These are phyloP conservation scores for Lepus americanus DNA, from an alignment of 2,113 vertebrate genomes.

Conservation along the genomic window DNA sequence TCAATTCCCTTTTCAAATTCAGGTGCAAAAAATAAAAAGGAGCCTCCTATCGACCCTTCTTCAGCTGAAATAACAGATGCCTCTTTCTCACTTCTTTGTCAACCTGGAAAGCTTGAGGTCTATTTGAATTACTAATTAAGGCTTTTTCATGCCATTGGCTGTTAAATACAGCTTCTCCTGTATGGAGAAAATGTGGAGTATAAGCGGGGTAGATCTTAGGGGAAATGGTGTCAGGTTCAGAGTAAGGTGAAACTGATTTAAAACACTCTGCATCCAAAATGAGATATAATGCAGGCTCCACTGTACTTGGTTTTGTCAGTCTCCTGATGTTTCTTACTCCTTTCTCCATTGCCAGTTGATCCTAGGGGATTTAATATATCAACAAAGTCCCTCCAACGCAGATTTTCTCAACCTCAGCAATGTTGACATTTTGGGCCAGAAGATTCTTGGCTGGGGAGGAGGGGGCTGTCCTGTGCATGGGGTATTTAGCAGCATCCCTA, in stretches of 20 bases:
- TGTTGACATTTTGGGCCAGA: background rate
- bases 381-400: background rate
- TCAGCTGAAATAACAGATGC: conserved; percentile 31
- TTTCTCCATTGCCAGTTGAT: background rate
- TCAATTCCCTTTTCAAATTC: conserved; percentile 14
- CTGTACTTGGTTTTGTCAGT: conserved; percentile 5
- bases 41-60: background rate
- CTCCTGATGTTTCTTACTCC: background rate
- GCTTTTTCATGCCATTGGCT: conserved; percentile 61
- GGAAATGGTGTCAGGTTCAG: conserved; percentile 59
- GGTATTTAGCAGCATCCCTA: background rate
- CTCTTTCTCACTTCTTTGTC: conserved; percentile 71
- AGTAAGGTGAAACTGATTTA: conserved; percentile 66
- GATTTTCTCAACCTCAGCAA: background rate
- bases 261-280: conserved; percentile 29
- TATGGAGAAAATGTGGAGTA: background rate
- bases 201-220: background rate
- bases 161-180: conserved; percentile 60
- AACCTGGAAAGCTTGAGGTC: conserved; percentile 63
- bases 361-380: background rate
- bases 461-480: background rate
- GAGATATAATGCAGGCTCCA: conserved; percentile 31
- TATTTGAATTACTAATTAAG: conserved; percentile 79
- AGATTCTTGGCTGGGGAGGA: background rate
- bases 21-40: background rate